These are phyloP conservation scores for Drosophila ambigua DNA, from an alignment of 1,140 invertebrate species.

Conservation along the genomic window DNA sequence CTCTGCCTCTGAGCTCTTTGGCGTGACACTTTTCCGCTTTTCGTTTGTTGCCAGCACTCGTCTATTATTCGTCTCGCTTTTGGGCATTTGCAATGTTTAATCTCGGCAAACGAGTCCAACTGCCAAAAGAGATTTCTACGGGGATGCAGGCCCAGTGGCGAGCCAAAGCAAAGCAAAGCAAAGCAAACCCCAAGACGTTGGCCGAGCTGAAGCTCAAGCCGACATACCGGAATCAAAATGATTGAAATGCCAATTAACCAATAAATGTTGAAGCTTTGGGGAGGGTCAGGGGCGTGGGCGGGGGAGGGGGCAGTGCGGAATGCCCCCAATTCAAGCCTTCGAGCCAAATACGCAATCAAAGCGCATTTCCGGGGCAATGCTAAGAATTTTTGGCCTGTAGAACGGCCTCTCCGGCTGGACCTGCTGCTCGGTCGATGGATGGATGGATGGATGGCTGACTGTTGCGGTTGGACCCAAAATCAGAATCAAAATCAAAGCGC, in stretches of 20 bases:
- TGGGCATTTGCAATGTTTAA: conserved; percentile 44
- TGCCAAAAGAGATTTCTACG: background rate
- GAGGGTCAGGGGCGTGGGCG: no score
- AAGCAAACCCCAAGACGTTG: background rate
- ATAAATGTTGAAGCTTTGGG: conserved; percentile 26
- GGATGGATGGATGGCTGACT: background rate
- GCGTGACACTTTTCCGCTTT: conserved; percentile 31
- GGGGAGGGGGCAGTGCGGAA: conserved; percentile 18
- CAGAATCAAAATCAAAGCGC: conserved; percentile 42
- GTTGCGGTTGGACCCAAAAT: conserved; percentile 49
- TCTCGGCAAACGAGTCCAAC: conserved; percentile 3
- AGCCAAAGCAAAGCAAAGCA: no score
- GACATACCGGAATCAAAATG: conserved; percentile 44
- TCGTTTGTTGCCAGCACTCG: conserved; percentile 8
- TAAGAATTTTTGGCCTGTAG: conserved; percentile 49
- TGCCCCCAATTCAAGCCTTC: conserved; percentile 17
- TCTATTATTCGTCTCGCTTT: conserved; percentile 20
- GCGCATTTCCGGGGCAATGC: conserved; percentile 50
- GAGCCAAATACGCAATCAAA: conserved; percentile 53
- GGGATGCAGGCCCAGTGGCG: background rate
- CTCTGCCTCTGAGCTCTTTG: conserved; percentile 10
- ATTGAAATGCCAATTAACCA: conserved; percentile 73
- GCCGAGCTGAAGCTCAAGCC: background rate
- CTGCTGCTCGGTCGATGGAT: conserved; percentile 1
- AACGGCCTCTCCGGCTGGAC: conserved; percentile 5